phyloP scores from a whole-genome alignment of 2,888 invertebrate species.

The Idaea aversata region DNA sequence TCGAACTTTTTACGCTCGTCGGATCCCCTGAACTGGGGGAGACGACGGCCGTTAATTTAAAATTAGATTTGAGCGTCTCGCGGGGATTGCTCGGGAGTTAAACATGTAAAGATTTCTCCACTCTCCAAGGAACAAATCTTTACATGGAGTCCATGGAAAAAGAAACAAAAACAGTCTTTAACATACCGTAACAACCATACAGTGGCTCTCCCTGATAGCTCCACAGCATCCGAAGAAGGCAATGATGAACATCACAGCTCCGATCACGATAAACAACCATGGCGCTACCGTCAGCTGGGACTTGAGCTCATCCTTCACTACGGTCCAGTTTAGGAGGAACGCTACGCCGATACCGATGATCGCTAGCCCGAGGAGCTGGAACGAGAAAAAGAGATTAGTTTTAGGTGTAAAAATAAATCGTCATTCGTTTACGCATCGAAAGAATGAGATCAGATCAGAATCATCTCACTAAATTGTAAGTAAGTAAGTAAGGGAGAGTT shows the following conservation, averaged over 20 bases:
- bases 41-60: no score
- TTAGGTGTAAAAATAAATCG: not conserved
- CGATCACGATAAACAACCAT: conserved; percentile 84
- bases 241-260: conserved; percentile 87
- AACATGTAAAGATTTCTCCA: no score
- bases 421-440: no score
- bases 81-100: no score
- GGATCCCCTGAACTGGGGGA: no score
- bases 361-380: conserved; percentile 85
- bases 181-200: conserved; percentile 91
- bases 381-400: conserved; percentile 19
- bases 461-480: no score
- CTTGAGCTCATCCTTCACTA: conserved; percentile 68
- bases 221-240: conserved; percentile 96
- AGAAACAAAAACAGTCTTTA: not conserved
- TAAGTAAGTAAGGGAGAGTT: no score
- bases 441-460: no score
- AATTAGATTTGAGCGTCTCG: no score
- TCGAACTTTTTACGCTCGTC: no score
- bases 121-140: no score
- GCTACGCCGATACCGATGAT: conserved; percentile 84
- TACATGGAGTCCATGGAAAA: no score
- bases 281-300: conserved; percentile 79
- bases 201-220: conserved; percentile 92
- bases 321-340: conserved; percentile 81